Percentiles rank a stretch among this genome's conserved stretches.
These are phyloP conservation scores for Carassius gibelio DNA, from an alignment of 2,113 vertebrate species.

Conservation along the genomic window DNA sequence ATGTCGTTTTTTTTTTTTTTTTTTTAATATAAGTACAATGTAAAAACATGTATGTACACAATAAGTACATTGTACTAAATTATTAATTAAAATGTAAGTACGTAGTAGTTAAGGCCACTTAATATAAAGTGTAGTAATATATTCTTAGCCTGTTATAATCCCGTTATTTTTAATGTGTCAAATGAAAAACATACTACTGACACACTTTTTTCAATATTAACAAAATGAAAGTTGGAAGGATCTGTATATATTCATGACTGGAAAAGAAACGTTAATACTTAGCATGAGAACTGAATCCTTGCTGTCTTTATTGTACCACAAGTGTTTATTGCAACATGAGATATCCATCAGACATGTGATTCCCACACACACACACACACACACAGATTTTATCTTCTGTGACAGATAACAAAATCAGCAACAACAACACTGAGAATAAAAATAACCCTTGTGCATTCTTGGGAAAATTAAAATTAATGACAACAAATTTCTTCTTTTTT, in stretches of 20 bases:
- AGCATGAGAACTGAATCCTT: neutral
- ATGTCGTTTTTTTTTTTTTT: too few species aligned
- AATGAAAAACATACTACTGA: too few species aligned
- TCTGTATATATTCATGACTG: neutral
- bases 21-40: too few species aligned
- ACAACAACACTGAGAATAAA: neutral
- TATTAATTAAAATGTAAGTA: too few species aligned
- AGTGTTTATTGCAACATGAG: neutral
- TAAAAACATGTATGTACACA: too few species aligned
- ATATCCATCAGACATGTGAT: neutral
- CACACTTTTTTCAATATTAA: too few species aligned
- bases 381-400: neutral
- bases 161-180: too few species aligned
- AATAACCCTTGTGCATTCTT: neutral
- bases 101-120: too few species aligned
- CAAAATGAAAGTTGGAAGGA: too few species aligned
- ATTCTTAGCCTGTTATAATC: too few species aligned
- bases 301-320: neutral
- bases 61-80: too few species aligned
- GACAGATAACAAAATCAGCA: neutral
- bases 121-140: too few species aligned
- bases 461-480: neutral
- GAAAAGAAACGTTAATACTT: neutral
- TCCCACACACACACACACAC: neutral
- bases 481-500: neutral